Conservation (phyloP, 1,140 invertebrate species). For the Tachypleus tridentatus region DNA sequence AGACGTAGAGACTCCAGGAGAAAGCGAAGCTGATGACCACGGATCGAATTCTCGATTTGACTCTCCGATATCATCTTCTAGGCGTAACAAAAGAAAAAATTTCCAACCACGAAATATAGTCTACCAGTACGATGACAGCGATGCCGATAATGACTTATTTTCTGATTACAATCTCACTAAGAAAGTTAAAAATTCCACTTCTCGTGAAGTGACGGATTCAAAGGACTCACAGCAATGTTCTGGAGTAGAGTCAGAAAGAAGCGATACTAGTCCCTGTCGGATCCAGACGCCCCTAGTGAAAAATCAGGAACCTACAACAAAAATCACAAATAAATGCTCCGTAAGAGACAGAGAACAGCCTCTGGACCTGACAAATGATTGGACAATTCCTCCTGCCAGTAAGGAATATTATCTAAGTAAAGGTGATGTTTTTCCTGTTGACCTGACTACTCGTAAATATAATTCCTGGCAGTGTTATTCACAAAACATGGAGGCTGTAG, state of each 20-base stretch:
- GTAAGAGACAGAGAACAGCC: constrained; percentile 20
- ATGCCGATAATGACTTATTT: constrained; percentile 7
- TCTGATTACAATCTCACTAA: too few relatives aligned
- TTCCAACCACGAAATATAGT: constrained; percentile 49
- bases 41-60: not conserved
- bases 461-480: too few relatives aligned
- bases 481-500: too few relatives aligned
- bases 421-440: constrained; percentile 9
- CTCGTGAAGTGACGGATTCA: too few relatives aligned
- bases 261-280: not conserved
- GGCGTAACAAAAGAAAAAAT: constrained; percentile 49
- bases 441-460: constrained; percentile 4
- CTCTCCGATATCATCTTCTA: constrained; percentile 3
- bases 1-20: not conserved
- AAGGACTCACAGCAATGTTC: not conserved
- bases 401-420: not conserved
- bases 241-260: not conserved
- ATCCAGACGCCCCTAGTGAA: not conserved
- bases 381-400: not conserved
- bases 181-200: too few relatives aligned
- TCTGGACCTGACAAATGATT: constrained; percentile 33
- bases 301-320: constrained; percentile 6
- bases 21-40: constrained; percentile 2
- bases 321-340: not conserved
- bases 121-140: constrained; percentile 24